Percentiles rank a stretch among this genome's conserved stretches.
Evolutionary conservation across 2,113 vertebrate species (phyloP).

Genomic region (Salvelinus sp.): DNA sequence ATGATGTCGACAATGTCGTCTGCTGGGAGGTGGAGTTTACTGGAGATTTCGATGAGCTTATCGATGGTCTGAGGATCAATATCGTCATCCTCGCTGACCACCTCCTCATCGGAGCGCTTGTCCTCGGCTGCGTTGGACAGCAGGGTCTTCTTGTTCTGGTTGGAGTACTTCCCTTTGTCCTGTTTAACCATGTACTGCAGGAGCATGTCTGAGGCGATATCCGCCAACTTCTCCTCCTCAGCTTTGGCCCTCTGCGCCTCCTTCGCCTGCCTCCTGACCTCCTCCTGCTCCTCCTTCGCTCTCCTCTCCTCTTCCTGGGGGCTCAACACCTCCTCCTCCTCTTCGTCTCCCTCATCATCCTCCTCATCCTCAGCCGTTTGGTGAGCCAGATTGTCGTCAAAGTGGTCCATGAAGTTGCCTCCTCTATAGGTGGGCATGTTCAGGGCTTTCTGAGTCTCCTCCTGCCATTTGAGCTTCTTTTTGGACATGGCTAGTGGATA

Average conservation of each 20-base stretch:
- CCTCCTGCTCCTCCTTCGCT: conserved; percentile 74
- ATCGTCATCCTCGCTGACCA: conserved; percentile 70
- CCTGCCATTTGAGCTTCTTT: conserved; percentile 77
- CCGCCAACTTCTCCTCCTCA: conserved; percentile 84
- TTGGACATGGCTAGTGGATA: conserved; percentile 52
- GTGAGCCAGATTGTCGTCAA: conserved; percentile 30
- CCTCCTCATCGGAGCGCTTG: conserved; percentile 75
- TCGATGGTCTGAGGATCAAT: conserved; percentile 90
- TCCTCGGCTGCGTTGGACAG: conserved; percentile 67
- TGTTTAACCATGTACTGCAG: conserved; percentile 88
- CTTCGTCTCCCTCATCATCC: conserved; percentile 13
- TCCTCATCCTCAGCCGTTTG: background rate
- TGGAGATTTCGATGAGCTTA: conserved; percentile 90
- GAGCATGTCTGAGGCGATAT: conserved; percentile 88
- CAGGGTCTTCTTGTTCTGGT: conserved; percentile 41
- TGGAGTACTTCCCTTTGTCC: conserved; percentile 59
- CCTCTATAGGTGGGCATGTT: conserved; percentile 55
- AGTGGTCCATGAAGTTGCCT: conserved; percentile 69
- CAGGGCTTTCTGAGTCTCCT: conserved; percentile 77
- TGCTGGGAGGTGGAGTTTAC: conserved; percentile 87
- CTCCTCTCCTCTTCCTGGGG: conserved; percentile 73
- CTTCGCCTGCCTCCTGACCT: conserved; percentile 76
- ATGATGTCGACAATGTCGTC: conserved; percentile 92
- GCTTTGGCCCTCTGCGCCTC: conserved; percentile 77
- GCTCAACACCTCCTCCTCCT: conserved; percentile 62